Base-by-base conservation (phyloP, 2,888 invertebrate genomes). In the Charanyca ferruginea region DNA sequence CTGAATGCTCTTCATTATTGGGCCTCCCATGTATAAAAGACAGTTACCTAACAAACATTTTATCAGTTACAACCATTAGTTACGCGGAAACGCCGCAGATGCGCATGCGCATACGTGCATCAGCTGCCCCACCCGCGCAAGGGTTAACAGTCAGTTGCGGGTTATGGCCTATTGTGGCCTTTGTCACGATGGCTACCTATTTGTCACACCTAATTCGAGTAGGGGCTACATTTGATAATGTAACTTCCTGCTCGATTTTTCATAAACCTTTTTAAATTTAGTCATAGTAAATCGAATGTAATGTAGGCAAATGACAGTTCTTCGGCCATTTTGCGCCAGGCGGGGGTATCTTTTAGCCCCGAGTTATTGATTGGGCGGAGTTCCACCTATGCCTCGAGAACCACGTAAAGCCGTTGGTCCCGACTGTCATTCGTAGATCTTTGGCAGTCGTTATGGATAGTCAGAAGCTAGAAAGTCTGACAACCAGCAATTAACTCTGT, bases 81-180 rank as follows among this genome's bases (percentile, higher is more conserved):
- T 55, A 23, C 47, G 51, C 45, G 53, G 76, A 55, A 23, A 38
- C 42, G n/a, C 51, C 45, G 77, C 72, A 73, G 73, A 73, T 73
- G 73, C 64, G 44, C 73, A 11, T 2, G 71, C 25, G 71, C 57
- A 60, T 61, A 73, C 73, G 73, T 73, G 73, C 73, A 63, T 63
- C 73, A 73, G 73, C 73, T 73, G 73, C 72, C 22, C n/a, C 75
- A 23, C 59, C 53, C 52, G 75, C 68, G 71, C 57, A 32, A 52
- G 52, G 63, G 63, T 70, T 71, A 77, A 61, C 77, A 48, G 72
- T 57, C 77, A 57, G 72, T 44, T 44, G 63, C 42, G 57, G 72
- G 73, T 77, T 73, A 73, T 63, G 52, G 77, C 52, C 72, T 72
- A 77, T 73, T 73, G 73, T 73, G 55, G 42, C 72, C 44, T 55